Percentiles rank a stretch among this genome's conserved stretches.
phyloP scores from a whole-genome alignment of 2,888 invertebrate species.

The Aleiodes alternator region DNA sequence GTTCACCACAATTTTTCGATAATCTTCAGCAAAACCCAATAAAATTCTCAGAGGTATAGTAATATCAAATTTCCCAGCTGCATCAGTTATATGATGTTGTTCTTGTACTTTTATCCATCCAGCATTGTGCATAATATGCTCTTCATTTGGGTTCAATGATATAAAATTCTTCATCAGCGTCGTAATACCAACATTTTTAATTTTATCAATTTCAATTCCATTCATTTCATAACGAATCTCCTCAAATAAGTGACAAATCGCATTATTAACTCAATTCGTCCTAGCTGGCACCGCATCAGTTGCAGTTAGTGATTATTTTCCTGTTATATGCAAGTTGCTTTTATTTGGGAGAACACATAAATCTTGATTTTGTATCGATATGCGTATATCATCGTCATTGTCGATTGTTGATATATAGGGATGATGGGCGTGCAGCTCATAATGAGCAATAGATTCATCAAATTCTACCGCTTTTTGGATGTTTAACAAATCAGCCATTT shows the following conservation, averaged over 20 bases:
- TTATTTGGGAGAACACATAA: neutral
- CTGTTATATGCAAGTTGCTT: neutral
- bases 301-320: neutral
- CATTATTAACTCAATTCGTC: neutral
- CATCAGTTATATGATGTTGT: neutral
- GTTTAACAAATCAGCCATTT: no score
- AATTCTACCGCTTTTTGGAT: neutral
- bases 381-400: conserved; percentile 10
- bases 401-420: neutral
- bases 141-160: neutral
- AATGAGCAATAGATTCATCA: conserved; percentile 13
- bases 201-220: conserved; percentile 2
- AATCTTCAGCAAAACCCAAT: neutral
- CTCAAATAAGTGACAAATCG: neutral
- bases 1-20: neutral
- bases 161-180: neutral
- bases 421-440: neutral
- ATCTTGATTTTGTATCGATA: conserved; percentile 12
- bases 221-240: conserved; percentile 3
- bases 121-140: neutral
- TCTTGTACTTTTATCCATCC: neutral
- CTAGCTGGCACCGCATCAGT: no score
- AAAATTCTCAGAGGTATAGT: neutral
- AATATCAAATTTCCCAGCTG: neutral
- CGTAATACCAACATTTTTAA: conserved; percentile 5